Conservation (phyloP, 92 coral and sea anemone species). For the Phymanthus crucifer region DNA sequence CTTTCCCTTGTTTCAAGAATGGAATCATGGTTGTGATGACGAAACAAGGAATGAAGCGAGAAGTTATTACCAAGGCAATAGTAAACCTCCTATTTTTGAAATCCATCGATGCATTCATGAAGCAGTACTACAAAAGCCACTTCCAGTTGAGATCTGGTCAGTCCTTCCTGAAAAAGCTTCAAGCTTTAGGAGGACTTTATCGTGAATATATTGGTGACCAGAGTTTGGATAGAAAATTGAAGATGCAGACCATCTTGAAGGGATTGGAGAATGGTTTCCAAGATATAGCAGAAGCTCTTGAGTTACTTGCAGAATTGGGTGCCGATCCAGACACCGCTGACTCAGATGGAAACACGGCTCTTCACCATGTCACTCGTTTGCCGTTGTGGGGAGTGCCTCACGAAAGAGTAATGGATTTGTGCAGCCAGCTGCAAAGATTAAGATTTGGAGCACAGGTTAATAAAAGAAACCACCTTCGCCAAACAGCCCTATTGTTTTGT, state of each 20-base stretch:
- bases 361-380: not conserved
- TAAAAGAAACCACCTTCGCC: not conserved
- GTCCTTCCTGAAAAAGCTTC: not conserved
- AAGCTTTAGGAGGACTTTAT: not conserved
- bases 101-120: not conserved
- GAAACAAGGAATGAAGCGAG: not conserved
- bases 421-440: not conserved
- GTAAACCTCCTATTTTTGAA: not conserved
- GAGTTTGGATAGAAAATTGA: not conserved
- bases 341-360: slow-evolving; percentile 13
- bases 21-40: not conserved
- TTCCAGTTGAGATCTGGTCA: not conserved
- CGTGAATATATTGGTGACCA: not conserved
- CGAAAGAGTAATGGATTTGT: not conserved
- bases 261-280: not conserved
- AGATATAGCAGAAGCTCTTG: not conserved
- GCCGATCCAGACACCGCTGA: slow-evolving; percentile 21
- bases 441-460: not conserved
- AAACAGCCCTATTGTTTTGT: not conserved
- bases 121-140: not conserved
- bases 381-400: not conserved
- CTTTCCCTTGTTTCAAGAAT: not conserved
- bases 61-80: not conserved
- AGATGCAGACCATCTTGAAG: not conserved
- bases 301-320: slow-evolving; percentile 2